These are phyloP conservation scores for Cecropterus lyciades DNA, from an alignment of 1,140 invertebrate genomes.

Conservation along the genomic window DNA sequence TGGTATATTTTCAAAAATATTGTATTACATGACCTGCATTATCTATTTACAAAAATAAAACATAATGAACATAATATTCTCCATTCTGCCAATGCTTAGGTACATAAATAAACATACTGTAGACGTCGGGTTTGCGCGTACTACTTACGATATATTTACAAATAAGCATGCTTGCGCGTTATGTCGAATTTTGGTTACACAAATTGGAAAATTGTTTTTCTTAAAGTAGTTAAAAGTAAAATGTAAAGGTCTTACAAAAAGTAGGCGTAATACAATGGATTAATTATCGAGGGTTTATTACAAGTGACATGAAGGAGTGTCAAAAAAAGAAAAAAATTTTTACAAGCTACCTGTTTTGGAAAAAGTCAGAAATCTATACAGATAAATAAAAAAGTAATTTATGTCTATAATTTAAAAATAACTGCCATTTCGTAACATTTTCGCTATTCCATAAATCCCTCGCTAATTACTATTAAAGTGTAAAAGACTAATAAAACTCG, in stretches of 20 bases:
- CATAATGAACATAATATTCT: constrained; percentile 60
- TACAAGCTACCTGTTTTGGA: no score
- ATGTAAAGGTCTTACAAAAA: constrained; percentile 15
- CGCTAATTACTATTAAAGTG: constrained; percentile 5
- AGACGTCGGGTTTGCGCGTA: constrained; percentile 41
- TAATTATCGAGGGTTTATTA: background rate
- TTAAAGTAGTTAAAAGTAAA: constrained; percentile 9
- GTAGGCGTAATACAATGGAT: constrained; percentile 16
- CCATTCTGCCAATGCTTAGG: constrained; percentile 55
- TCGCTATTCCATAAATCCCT: background rate
- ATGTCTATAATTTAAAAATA: background rate
- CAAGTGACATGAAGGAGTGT: background rate
- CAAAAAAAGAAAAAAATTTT: background rate
- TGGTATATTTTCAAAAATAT: constrained; percentile 84
- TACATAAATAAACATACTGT: constrained; percentile 49
- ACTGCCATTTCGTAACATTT: background rate
- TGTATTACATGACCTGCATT: constrained; percentile 81
- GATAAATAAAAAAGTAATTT: no score
- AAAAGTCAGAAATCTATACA: no score
- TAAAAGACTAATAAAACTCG: constrained; percentile 22
- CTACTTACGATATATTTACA: constrained; percentile 51
- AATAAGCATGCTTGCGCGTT: constrained; percentile 51
- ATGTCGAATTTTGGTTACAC: constrained; percentile 21
- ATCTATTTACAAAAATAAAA: constrained; percentile 80
- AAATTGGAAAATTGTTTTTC: constrained; percentile 16